Evolutionary conservation across 2,113 vertebrate genomes (phyloP).

Genomic region (Dissostichus mawsoni): DNA sequence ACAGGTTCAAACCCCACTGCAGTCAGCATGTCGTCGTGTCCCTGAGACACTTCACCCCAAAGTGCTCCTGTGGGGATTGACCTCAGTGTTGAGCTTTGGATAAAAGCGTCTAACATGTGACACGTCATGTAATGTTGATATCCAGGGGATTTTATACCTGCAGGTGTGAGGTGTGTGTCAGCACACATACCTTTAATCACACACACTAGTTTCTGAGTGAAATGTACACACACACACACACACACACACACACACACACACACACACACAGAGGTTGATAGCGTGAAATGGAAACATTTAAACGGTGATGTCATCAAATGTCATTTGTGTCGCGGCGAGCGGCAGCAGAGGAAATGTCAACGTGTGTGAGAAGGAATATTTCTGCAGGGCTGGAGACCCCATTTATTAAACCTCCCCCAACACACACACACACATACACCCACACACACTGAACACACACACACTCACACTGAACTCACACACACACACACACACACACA

Average conservation of each 20-base stretch:
- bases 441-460: too few species aligned
- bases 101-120: neutral
- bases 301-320: slow-evolving; percentile 67
- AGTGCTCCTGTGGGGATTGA: too few species aligned
- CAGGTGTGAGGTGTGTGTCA: slow-evolving; percentile 36
- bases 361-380: slow-evolving; percentile 64
- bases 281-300: slow-evolving; percentile 65
- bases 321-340: slow-evolving; percentile 61
- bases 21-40: too few species aligned
- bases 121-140: neutral
- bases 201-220: slow-evolving; percentile 26
- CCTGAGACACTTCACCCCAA: too few species aligned
- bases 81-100: too few species aligned
- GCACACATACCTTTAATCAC: slow-evolving; percentile 27
- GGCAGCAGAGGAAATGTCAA: slow-evolving; percentile 66
- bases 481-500: too few species aligned
- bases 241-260: too few species aligned
- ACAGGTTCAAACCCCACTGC: too few species aligned
- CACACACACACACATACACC: too few species aligned
- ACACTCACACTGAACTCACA: too few species aligned
- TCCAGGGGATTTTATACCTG: neutral
- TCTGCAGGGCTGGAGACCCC: slow-evolving; percentile 61
- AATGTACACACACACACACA: neutral
- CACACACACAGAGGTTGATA: slow-evolving; percentile 3
- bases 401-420: slow-evolving; percentile 62